A percentile compares a stretch with the other conserved stretches of the same genome.
phyloP scores from a whole-genome alignment of 2,888 invertebrate genomes.

The Apamea crenata region DNA sequence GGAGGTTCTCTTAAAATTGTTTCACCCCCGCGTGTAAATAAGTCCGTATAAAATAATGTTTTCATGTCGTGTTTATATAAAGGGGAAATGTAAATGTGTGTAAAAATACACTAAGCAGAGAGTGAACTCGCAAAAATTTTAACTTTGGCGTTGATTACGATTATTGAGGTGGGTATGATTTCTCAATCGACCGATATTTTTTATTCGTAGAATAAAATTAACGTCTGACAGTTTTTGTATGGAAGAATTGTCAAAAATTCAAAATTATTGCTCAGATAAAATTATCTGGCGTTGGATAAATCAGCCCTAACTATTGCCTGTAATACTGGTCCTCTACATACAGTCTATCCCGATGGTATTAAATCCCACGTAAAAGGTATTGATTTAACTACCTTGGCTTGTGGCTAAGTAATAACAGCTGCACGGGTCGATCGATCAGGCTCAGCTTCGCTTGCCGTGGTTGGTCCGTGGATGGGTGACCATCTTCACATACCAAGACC shows the following conservation, averaged over 20 bases:
- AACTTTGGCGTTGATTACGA: constrained; percentile 1
- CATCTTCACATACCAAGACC: too few relatives aligned
- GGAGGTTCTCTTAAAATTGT: constrained; percentile 25
- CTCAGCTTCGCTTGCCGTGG: too few relatives aligned
- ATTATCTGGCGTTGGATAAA: too few relatives aligned
- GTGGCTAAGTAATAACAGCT: too few relatives aligned
- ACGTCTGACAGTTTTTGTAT: too few relatives aligned
- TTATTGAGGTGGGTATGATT: neutral
- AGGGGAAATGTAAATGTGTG: constrained; percentile 19
- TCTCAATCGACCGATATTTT: too few relatives aligned
- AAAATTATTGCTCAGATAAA: too few relatives aligned
- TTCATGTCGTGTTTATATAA: constrained; percentile 15
- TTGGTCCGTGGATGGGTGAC: too few relatives aligned
- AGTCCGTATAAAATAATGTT: constrained; percentile 27
- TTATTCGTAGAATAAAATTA: too few relatives aligned
- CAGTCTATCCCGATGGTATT: neutral
- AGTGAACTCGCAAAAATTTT: neutral
- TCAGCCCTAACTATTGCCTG: neutral
- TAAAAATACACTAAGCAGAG: neutral
- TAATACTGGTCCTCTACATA: neutral
- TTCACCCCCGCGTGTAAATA: constrained; percentile 28
- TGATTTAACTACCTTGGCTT: neutral
- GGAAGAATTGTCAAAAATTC: too few relatives aligned
- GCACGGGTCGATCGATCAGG: too few relatives aligned
- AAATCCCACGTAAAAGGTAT: neutral